Evolutionary conservation across 2,888 invertebrate genomes (phyloP).

Genomic region (Branchinecta sandiegonensis): DNA sequence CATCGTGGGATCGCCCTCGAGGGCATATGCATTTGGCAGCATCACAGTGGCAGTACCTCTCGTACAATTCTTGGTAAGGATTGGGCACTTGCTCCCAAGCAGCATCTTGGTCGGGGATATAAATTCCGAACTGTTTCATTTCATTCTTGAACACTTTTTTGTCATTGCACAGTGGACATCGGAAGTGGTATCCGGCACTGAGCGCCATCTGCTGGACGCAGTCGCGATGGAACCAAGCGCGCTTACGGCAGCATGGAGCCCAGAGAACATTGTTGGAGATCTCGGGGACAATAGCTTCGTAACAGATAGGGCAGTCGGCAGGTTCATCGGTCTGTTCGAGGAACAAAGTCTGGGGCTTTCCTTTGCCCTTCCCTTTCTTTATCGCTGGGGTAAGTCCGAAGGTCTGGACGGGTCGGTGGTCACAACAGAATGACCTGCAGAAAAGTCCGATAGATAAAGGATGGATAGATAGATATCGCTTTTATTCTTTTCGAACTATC

Average conservation of each 20-base stretch:
- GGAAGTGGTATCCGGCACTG: conserved; percentile 19
- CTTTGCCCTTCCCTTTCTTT: no score
- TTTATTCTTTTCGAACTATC: no score
- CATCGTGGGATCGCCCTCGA: conserved; percentile 40
- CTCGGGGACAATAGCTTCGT: conserved; percentile 17
- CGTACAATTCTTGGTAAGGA: conserved; percentile 55
- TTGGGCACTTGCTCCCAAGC: conserved; percentile 64
- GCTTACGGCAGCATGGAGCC: conserved; percentile 23
- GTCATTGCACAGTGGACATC: conserved; percentile 43
- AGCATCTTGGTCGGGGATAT: conserved; percentile 65
- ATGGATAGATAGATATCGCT: no score
- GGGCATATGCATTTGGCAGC: conserved; percentile 46
- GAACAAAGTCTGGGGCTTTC: no score
- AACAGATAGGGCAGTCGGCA: conserved; percentile 21
- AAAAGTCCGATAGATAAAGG: no score
- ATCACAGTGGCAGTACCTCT: conserved; percentile 46
- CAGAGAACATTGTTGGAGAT: conserved; percentile 19
- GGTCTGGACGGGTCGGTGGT: conserved; percentile 44
- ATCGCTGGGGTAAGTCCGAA: no score
- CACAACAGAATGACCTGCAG: conserved; percentile 47
- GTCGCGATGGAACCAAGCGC: conserved; percentile 19
- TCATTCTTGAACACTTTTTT: conserved; percentile 46
- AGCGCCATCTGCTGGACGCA: conserved; percentile 19
- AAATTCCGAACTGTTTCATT: conserved; percentile 52
- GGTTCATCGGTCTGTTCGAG: no score